These are phyloP conservation scores for Hippocampus mohnikei DNA, from an alignment of 2,113 vertebrate genomes.

Conservation along the genomic window DNA sequence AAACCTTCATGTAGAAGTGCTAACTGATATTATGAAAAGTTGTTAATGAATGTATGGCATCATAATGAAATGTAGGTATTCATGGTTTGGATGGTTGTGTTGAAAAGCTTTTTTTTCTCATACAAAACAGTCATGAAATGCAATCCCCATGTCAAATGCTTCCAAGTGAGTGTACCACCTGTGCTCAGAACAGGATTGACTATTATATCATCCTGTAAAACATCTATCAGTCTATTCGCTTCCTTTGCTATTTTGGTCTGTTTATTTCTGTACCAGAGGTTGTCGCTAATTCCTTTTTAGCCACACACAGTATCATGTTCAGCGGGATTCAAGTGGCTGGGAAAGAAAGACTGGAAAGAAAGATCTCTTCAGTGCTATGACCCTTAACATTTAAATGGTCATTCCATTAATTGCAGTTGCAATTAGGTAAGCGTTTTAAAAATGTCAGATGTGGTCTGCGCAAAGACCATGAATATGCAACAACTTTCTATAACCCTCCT, in stretches of 20 bases:
- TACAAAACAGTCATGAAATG: background rate
- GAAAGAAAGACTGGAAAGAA: slow-evolving; percentile 4
- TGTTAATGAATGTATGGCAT: background rate
- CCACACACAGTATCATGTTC: slow-evolving; percentile 50
- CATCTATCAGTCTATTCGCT: slow-evolving; percentile 34
- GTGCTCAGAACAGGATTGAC: slow-evolving; percentile 9
- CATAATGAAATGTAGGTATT: background rate
- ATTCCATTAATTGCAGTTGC: background rate
- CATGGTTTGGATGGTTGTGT: too few species aligned
- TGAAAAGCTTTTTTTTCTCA: background rate
- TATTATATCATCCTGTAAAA: slow-evolving; percentile 44
- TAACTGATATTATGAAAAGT: background rate
- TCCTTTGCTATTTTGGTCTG: slow-evolving; percentile 57
- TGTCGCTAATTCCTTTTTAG: slow-evolving; percentile 56
- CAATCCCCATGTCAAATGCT: background rate
- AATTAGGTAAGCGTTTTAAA: background rate
- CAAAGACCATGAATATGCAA: background rate
- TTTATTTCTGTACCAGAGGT: slow-evolving; percentile 59
- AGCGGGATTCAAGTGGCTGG: background rate
- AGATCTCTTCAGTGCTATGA: slow-evolving; percentile 21
- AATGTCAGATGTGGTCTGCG: background rate
- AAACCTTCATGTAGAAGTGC: background rate
- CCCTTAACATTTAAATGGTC: background rate
- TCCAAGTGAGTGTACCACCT: slow-evolving; percentile 43
- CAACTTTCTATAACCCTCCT: background rate